phyloP scores from a whole-genome alignment of 2,888 invertebrate species.

The Nysson spinosus region DNA sequence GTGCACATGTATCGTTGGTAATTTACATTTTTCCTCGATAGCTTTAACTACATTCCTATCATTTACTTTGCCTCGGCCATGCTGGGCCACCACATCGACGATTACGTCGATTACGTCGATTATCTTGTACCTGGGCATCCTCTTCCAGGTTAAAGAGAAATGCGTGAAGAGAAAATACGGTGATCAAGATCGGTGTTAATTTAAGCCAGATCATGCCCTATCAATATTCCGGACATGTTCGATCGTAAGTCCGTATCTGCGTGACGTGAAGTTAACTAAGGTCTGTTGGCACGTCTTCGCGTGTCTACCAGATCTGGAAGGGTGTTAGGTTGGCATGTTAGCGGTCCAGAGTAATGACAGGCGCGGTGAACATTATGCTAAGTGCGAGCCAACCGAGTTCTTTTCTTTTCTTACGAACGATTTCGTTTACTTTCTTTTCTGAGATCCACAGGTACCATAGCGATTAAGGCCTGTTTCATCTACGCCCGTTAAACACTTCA shows the following conservation, averaged over 20 bases:
- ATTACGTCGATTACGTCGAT: too few species aligned
- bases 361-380: conserved; percentile 62
- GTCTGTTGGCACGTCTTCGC: conserved; percentile 55
- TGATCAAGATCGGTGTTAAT: conserved; percentile 26
- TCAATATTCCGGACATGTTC: conserved; percentile 52
- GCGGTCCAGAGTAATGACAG: conserved; percentile 65
- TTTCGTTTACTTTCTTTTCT: conserved; percentile 10
- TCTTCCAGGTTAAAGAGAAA: too few species aligned
- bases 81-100: too few species aligned
- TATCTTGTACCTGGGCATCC: too few species aligned
- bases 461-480: conserved; percentile 50
- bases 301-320: conserved; percentile 46
- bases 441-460: conserved; percentile 17
- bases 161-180: neutral
- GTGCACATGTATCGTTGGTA: too few species aligned
- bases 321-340: conserved; percentile 58
- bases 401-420: conserved; percentile 23
- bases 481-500: conserved; percentile 40
- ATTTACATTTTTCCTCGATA: too few species aligned
- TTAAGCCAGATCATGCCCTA: conserved; percentile 46
- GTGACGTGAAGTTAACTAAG: conserved; percentile 43
- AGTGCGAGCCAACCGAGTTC: conserved; percentile 51
- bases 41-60: too few species aligned
- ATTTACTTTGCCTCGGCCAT: too few species aligned
- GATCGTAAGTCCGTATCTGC: conserved; percentile 19